Conservation (phyloP, 2,888 invertebrate genomes). For the Stenolophus ochropezus region DNA sequence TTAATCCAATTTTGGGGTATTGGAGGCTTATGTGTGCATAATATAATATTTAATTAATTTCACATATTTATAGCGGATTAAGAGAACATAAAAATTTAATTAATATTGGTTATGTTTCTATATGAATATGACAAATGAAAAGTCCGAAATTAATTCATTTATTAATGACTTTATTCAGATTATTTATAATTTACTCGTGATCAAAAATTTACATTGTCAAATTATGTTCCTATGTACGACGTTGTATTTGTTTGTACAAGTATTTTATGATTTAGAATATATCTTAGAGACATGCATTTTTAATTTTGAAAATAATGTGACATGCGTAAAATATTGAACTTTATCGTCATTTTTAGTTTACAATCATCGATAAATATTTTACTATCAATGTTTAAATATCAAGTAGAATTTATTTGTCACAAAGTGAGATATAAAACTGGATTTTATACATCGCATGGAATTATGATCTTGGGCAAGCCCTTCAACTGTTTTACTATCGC, state of each 20-base stretch:
- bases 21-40: neutral
- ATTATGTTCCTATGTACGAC: no score
- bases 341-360: neutral
- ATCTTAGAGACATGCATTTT: no score
- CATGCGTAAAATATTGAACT: no score
- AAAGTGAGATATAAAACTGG: constrained; percentile 10
- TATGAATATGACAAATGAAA: neutral
- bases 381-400: constrained; percentile 26
- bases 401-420: constrained; percentile 30
- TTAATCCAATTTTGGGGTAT: neutral
- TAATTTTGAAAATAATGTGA: no score
- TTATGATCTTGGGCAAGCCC: constrained; percentile 23
- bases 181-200: neutral
- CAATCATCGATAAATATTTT: neutral
- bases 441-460: constrained; percentile 21
- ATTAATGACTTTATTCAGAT: neutral
- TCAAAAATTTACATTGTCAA: constrained; percentile 5
- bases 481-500: constrained; percentile 13
- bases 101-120: neutral
- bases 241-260: no score
- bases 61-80: neutral
- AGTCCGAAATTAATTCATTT: neutral
- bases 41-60: constrained; percentile 16
- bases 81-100: neutral
- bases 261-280: no score